phyloP scores from a whole-genome alignment of 2,797 vertebrate genomes.

The Cuniculus paca region DNA sequence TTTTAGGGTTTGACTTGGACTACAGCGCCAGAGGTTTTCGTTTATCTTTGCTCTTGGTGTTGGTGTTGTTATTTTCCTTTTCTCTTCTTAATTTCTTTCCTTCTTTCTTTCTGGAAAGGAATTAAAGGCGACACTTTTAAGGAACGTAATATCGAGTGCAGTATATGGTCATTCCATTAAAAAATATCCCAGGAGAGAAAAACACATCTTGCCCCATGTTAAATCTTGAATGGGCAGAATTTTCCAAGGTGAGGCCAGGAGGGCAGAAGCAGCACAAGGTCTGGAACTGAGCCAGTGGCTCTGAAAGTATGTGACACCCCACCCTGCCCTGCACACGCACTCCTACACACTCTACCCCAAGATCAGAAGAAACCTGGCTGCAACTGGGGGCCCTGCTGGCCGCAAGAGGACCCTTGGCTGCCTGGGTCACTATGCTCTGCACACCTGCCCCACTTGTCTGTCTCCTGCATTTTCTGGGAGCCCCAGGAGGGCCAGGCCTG shows the following conservation, averaged over 20 bases:
- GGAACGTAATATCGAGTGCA: background rate
- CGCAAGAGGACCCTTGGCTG: background rate
- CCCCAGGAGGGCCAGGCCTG: no score
- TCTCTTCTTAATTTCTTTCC: background rate
- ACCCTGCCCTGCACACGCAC: fast-evolving
- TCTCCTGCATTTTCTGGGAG: background rate
- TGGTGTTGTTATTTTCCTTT: background rate
- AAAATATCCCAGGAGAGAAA: background rate
- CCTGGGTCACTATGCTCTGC: background rate
- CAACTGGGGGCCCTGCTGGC: background rate
- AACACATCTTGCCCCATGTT: background rate
- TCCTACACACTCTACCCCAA: no score
- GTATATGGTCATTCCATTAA: background rate
- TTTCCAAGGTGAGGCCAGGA: background rate
- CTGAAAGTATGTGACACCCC: fast-evolving
- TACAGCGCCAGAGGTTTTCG: fast-evolving
- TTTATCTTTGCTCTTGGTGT: no score
- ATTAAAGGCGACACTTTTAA: background rate
- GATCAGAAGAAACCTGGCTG: fast-evolving
- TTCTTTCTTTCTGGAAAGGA: background rate
- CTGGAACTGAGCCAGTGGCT: no score
- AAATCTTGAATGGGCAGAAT: background rate
- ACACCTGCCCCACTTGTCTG: fast-evolving
- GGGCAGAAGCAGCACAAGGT: background rate
- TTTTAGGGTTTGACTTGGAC: background rate